Evolutionary conservation across 2,113 vertebrate genomes (phyloP).

Genomic region (Oreocharis arfaki): DNA sequence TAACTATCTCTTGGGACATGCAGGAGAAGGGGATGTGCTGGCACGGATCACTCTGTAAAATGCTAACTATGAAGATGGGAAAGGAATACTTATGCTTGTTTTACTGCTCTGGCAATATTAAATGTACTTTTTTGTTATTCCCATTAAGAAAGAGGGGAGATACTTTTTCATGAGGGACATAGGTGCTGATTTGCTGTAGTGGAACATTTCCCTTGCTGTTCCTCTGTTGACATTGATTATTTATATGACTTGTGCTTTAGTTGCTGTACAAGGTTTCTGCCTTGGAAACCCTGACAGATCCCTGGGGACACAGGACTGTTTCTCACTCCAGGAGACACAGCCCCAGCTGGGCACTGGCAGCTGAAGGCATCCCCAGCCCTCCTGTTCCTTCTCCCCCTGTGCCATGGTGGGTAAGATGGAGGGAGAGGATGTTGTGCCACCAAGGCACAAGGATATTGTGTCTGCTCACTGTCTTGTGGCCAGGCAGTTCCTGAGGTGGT

Average conservation of each 20-base stretch:
- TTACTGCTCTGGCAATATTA: background rate
- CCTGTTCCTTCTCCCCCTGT: background rate
- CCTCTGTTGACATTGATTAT: background rate
- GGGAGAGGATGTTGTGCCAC: background rate
- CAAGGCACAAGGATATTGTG: rapidly evolving
- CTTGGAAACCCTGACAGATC: background rate
- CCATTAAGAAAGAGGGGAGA: background rate
- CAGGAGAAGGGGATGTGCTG: background rate
- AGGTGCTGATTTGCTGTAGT: background rate
- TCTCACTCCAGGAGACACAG: background rate
- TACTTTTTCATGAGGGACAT: background rate
- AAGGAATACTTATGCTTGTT: background rate
- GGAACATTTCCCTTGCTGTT: background rate
- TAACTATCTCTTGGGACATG: conserved; percentile 23
- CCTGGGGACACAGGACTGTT: background rate
- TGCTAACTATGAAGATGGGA: background rate
- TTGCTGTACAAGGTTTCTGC: background rate
- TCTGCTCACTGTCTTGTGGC: background rate
- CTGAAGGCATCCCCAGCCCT: background rate
- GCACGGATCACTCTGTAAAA: conserved; percentile 48
- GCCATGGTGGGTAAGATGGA: rapidly evolving
- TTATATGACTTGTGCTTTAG: background rate
- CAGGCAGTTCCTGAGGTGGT: background rate
- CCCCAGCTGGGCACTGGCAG: background rate
- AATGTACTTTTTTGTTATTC: background rate